Percentiles rank a stretch among this genome's conserved stretches.
phyloP scores from a whole-genome alignment of 2,888 invertebrate species.

The Parasteatoda lunata region DNA sequence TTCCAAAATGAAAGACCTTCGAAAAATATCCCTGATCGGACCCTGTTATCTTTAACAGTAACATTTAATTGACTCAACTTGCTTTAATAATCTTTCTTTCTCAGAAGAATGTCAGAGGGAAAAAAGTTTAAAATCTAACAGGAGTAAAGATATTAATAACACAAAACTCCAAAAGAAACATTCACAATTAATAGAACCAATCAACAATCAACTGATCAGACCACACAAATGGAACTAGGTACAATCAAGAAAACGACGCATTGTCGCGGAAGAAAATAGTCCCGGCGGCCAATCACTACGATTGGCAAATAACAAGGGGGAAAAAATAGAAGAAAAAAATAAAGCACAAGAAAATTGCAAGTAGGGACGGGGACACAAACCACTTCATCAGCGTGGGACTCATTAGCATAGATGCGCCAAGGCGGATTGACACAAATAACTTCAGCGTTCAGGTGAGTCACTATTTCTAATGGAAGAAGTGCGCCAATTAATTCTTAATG shows the following conservation, averaged over 20 bases:
- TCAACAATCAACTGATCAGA: slow-evolving; percentile 2
- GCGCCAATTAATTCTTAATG: slow-evolving; percentile 66
- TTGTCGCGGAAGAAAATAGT: slow-evolving; percentile 42
- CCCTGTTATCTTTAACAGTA: too few species aligned
- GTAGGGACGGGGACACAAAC: slow-evolving; percentile 15
- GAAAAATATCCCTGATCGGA: too few species aligned
- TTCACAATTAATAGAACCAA: neutral
- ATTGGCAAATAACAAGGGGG: neutral
- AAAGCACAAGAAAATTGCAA: neutral
- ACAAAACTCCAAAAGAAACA: too few species aligned
- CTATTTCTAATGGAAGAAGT: slow-evolving; percentile 55
- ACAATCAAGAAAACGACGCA: slow-evolving; percentile 4
- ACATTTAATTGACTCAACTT: too few species aligned
- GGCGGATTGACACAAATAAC: slow-evolving; percentile 61
- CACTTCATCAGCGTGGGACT: slow-evolving; percentile 41
- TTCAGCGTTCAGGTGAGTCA: slow-evolving; percentile 55
- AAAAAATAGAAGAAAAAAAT: slow-evolving; percentile 4
- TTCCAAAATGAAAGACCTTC: too few species aligned
- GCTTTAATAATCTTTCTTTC: too few species aligned
- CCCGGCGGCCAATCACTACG: slow-evolving; percentile 19
- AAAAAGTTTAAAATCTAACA: too few species aligned
- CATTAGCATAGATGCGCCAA: slow-evolving; percentile 55
- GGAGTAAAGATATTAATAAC: too few species aligned
- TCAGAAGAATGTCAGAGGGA: too few species aligned
- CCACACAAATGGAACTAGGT: slow-evolving; percentile 3